Percentiles rank a stretch among this genome's conserved stretches.
Evolutionary conservation across 2,113 vertebrate species (phyloP).

Genomic region (Bufo bufo): DNA sequence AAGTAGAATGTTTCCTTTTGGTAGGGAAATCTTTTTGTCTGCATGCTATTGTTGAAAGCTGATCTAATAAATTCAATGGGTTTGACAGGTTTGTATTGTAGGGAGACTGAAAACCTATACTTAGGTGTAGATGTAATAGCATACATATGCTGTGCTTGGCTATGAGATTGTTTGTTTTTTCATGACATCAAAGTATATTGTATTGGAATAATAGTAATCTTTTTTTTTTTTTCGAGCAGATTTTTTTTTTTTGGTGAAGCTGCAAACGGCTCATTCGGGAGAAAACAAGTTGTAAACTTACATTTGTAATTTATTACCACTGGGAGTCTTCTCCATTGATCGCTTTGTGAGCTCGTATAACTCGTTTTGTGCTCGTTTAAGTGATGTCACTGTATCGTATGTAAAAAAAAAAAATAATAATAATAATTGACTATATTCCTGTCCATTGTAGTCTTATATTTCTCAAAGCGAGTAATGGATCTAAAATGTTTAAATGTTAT

Average conservation of each 20-base stretch:
- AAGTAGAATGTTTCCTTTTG: not conserved
- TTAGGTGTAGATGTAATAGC: constrained; percentile 9
- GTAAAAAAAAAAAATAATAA: not conserved
- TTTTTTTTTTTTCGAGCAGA: not conserved
- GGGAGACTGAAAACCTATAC: constrained; percentile 22
- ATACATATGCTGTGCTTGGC: constrained; percentile 1
- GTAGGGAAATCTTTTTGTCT: not conserved
- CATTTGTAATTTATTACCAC: not conserved
- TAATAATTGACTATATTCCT: too few species aligned
- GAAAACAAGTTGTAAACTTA: not conserved
- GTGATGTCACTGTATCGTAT: not conserved
- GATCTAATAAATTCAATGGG: constrained; percentile 4
- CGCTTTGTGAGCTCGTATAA: not conserved
- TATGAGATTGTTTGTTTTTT: not conserved
- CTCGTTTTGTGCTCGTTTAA: not conserved
- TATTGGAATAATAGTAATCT: not conserved
- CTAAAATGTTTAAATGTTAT: too few species aligned
- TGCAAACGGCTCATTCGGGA: not conserved
- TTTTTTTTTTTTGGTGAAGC: not conserved
- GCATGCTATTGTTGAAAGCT: not conserved
- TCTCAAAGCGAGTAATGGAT: too few species aligned
- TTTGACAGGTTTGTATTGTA: constrained; percentile 36
- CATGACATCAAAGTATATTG: constrained; percentile 1
- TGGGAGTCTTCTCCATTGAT: not conserved
- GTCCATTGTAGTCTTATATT: too few species aligned